Conservation (phyloP, 2,797 vertebrate species). For the Novumbra hubbsi region DNA sequence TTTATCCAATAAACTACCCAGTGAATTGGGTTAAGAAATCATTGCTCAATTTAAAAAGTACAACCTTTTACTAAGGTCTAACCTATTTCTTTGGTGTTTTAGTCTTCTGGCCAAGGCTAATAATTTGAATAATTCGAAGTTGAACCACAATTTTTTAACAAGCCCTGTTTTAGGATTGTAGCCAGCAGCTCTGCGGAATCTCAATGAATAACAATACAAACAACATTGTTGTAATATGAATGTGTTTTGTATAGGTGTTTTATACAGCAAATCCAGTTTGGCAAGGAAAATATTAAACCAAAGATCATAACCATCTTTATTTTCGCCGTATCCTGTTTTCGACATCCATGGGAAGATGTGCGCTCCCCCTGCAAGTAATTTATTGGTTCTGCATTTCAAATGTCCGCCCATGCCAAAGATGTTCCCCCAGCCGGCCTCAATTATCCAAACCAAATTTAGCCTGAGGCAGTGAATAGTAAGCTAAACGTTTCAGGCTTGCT, state of each 20-base stretch:
- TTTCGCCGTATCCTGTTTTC: neutral
- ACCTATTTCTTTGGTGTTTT: neutral
- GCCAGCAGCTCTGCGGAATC: conserved; percentile 13
- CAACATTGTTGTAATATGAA: neutral
- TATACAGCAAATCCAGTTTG: neutral
- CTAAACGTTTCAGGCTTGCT: conserved; percentile 21
- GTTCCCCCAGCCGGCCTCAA: neutral
- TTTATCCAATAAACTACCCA: neutral
- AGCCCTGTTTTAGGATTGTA: conserved; percentile 1
- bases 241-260: conserved; percentile 9
- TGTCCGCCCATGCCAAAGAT: neutral
- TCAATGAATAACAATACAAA: neutral
- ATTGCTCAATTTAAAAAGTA: neutral
- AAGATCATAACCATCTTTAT: neutral
- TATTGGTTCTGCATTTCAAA: neutral
- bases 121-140: neutral
- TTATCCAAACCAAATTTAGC: neutral
- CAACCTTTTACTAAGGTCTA: neutral
- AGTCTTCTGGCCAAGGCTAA: neutral
- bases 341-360: neutral
- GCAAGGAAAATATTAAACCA: neutral
- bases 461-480: neutral
- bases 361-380: neutral
- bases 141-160: neutral
- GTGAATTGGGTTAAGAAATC: neutral